Evolutionary conservation across 1,140 invertebrate genomes (phyloP).

Genomic region (Teleogryllus occipitalis): DNA sequence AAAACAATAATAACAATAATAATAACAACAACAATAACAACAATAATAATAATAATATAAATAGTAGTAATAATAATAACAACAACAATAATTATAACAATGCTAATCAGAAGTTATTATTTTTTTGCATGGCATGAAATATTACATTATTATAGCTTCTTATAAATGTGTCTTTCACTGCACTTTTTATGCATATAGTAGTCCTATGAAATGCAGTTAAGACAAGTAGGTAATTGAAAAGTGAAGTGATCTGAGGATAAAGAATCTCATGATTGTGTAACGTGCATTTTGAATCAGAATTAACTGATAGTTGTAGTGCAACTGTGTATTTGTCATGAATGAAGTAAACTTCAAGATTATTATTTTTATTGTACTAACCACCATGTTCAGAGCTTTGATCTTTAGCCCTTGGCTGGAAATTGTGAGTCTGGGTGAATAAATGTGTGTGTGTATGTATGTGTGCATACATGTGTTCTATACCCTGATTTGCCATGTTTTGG

Average conservation of each 20-base stretch:
- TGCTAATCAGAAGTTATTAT: not conserved
- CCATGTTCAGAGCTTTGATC: too few relatives aligned
- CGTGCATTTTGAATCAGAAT: not conserved
- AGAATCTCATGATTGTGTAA: not conserved
- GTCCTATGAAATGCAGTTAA: not conserved
- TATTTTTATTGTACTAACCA: too few relatives aligned
- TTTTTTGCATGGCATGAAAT: not conserved
- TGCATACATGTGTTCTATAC: not conserved
- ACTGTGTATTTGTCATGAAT: too few relatives aligned
- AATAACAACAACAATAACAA: too few relatives aligned
- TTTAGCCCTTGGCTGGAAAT: too few relatives aligned
- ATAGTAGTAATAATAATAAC: too few relatives aligned
- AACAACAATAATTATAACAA: not conserved
- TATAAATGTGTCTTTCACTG: not conserved
- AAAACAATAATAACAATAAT: too few relatives aligned
- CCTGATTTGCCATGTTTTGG: not conserved
- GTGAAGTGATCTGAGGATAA: not conserved
- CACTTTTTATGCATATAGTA: not conserved
- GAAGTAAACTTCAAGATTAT: too few relatives aligned
- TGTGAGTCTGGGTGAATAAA: not conserved
- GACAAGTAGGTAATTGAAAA: conserved; percentile 1
- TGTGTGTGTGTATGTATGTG: not conserved
- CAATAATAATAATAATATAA: too few relatives aligned
- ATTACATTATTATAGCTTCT: not conserved
- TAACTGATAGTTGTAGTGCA: not conserved